Conservation (phyloP, 2,113 vertebrate genomes). For the Crocuta crocuta region DNA sequence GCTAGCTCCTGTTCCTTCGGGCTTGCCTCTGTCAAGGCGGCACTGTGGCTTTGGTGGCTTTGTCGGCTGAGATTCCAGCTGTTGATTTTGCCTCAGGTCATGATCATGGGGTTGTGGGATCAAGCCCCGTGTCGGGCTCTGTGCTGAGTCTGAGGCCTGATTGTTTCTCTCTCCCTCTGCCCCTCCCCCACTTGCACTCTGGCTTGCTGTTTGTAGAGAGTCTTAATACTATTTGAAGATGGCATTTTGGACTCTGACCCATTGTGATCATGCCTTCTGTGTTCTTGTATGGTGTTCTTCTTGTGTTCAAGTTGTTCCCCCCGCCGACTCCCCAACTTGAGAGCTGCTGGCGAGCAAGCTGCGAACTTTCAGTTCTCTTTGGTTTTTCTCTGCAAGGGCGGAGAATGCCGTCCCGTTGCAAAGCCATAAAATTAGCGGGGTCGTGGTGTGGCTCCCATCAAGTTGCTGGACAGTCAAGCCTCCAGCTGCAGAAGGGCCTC, state of each 20-base stretch:
- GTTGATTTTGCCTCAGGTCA: too few species aligned
- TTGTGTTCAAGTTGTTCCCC: background rate
- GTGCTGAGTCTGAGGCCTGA: too few species aligned
- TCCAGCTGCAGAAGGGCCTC: background rate
- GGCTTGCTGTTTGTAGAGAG: background rate
- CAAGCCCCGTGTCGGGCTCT: too few species aligned
- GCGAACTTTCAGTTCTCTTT: background rate
- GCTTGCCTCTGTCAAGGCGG: background rate
- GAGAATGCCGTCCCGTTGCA: background rate
- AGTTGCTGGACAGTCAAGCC: background rate
- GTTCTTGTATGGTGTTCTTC: background rate
- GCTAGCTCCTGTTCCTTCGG: accelerated
- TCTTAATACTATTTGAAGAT: background rate
- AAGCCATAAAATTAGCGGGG: background rate
- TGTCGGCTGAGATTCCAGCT: too few species aligned
- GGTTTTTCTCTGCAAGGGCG: background rate
- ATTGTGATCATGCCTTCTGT: background rate
- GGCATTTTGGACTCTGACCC: background rate
- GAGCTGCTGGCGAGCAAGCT: background rate
- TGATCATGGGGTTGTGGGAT: too few species aligned
- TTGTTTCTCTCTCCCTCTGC: too few species aligned
- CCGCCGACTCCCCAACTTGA: background rate
- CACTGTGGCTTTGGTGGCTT: background rate
- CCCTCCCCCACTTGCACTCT: too few species aligned
- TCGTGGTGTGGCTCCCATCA: background rate